A percentile compares a stretch with the other conserved stretches of the same genome.
These are phyloP conservation scores for Lepidonotus clava DNA, from an alignment of 2,888 invertebrate genomes.

Conservation along the genomic window DNA sequence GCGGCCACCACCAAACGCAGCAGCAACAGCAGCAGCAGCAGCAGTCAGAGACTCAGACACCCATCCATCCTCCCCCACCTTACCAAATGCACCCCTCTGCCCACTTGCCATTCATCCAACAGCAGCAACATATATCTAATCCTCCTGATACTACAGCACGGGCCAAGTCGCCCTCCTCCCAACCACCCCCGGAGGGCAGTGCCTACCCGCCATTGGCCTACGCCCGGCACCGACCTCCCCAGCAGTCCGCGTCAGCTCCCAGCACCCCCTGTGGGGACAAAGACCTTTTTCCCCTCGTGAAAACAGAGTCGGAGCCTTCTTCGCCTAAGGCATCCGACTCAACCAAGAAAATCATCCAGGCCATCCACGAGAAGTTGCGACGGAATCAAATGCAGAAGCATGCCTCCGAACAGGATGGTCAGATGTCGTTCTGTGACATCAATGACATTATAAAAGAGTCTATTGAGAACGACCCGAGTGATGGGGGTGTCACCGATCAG, in stretches of 20 bases:
- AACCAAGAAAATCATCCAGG: constrained; percentile 69
- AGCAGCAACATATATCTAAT: constrained; percentile 44
- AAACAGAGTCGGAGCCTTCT: constrained; percentile 10
- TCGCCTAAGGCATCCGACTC: constrained; percentile 55
- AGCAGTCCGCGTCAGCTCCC: constrained; percentile 2
- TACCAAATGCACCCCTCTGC: constrained; percentile 90
- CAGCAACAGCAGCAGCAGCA: constrained; percentile 66
- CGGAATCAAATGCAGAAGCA: constrained; percentile 57
- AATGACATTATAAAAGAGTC: constrained; percentile 57
- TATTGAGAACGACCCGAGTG: background rate
- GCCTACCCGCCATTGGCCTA: background rate
- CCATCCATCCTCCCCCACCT: constrained; percentile 49
- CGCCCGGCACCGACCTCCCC: constrained; percentile 60
- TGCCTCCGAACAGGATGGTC: constrained; percentile 31
- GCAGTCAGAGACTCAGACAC: constrained; percentile 78
- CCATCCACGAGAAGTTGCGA: constrained; percentile 69
- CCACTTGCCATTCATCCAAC: constrained; percentile 88
- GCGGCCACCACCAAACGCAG: constrained; percentile 76
- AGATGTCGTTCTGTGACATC: constrained; percentile 55
- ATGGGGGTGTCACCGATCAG: background rate
- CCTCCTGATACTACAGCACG: background rate
- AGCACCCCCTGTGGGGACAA: constrained; percentile 6
- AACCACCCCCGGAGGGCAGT: background rate
- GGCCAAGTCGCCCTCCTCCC: no score
- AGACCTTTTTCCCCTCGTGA: background rate